These are phyloP conservation scores for Mus spicilegus DNA, from an alignment of 2,113 vertebrate genomes.

Conservation along the genomic window DNA sequence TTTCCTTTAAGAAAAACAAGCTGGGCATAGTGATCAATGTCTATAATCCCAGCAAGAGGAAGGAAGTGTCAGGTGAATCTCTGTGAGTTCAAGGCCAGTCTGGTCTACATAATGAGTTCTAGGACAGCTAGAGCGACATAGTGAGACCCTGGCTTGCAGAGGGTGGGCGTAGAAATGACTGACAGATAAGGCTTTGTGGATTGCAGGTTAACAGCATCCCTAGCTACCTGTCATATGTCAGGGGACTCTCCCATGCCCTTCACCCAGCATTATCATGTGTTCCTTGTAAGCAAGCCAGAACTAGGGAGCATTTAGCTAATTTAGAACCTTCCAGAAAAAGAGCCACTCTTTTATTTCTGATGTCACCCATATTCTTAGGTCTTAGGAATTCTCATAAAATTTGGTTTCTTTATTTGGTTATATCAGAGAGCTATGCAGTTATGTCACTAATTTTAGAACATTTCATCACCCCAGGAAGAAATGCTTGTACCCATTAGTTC, in stretches of 20 bases:
- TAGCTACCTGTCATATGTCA: neutral
- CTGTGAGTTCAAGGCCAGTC: neutral
- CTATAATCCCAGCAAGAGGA: no score
- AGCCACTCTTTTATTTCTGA: neutral
- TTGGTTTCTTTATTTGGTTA: constrained; percentile 22
- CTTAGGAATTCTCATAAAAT: neutral
- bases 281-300: neutral
- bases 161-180: neutral
- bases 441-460: constrained; percentile 39
- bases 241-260: no score
- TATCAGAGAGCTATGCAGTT: neutral
- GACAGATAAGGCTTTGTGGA: neutral
- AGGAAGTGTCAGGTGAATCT: neutral
- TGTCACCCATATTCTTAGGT: neutral
- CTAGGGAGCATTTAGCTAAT: neutral
- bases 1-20: constrained; percentile 11
- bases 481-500: neutral
- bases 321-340: neutral
- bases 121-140: neutral
- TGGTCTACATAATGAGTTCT: neutral
- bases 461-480: neutral
- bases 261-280: neutral
- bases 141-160: neutral
- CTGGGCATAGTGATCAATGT: neutral
- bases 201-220: neutral